Evolutionary conservation across 2,797 vertebrate species (phyloP), one percentile per base, ranked within the genome.

Genomic region (Aselliscus stoliczkanus): DNA sequence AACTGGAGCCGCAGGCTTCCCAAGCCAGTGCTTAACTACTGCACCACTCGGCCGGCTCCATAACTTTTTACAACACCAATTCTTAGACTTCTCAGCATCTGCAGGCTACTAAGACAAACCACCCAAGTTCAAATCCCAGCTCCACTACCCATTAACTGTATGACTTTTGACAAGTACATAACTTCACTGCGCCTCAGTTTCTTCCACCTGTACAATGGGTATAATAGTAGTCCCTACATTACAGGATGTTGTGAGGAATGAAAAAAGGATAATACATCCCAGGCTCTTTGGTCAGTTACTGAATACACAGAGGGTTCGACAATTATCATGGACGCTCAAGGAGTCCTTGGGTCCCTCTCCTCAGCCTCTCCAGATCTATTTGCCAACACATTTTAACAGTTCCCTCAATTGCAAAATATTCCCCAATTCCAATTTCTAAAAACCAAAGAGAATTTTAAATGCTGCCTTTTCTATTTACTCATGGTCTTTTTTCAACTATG

Each of bases 91-190:
- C 25, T n/a, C 31, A 42, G 88, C 20, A 2, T 65, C 62, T 52
- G 21, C 21, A 76, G 54, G 34, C 15, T 84, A 52, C 23, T 25
- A 31, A 86, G 88, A 82, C n/a, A 81, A 91, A 65, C n/a, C 11
- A 82, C 5, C 9, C 44, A 77, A 42, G 34, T 67, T 73, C 44
- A 31, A 23, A 70, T 11, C 56, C 64, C 25, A 50, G 64, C 23
- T 84, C n/a, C 5, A 1, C 60, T n/a, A n/a, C 37, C 65, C 37
- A 67, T 17, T 42, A 62, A n/a, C 52, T 25, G 17, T 21, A 7
- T 39, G 60, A 70, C 44, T 73, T 83, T 12, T 29, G 42, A 87
- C 31, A 60, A 83, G 37, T 21, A 15, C 13, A 17, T 37, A 15
- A 20, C 44, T 39, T 72, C 17, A 25, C 1, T 0, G 11, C 10